phyloP scores from a whole-genome alignment of 2,888 invertebrate species.

The Chesias legatella region DNA sequence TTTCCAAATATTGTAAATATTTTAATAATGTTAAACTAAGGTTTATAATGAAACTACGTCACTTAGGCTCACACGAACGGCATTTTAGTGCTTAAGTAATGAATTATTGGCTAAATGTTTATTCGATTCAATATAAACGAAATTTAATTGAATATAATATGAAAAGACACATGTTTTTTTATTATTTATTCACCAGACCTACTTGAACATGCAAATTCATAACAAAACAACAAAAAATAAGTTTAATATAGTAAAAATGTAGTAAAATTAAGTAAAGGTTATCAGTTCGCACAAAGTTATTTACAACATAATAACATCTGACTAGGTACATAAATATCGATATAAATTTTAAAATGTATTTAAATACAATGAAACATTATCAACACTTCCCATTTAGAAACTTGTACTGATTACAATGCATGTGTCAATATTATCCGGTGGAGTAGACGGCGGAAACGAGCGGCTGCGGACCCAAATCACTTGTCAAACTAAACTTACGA shows the following conservation, averaged over 20 bases:
- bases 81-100: conserved; percentile 67
- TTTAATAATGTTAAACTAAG: conserved; percentile 69
- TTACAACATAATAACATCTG: too few species aligned
- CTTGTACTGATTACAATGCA: conserved; percentile 25
- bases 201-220: too few species aligned
- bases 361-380: not conserved
- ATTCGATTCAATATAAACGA: conserved; percentile 76
- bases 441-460: conserved; percentile 56
- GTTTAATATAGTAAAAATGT: too few species aligned
- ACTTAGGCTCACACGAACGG: conserved; percentile 73
- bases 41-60: conserved; percentile 61
- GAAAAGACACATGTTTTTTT: conserved; percentile 34
- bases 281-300: too few species aligned
- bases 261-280: too few species aligned
- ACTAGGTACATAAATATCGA: too few species aligned
- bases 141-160: conserved; percentile 75
- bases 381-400: too few species aligned
- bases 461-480: conserved; percentile 72
- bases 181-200: conserved; percentile 8
- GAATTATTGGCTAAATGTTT: conserved; percentile 77
- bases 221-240: too few species aligned
- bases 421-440: conserved; percentile 58
- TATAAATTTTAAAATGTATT: too few species aligned
- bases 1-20: conserved; percentile 79
- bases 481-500: conserved; percentile 63